These are phyloP conservation scores for Polypterus senegalus DNA, from an alignment of 2,113 vertebrate genomes.

Conservation along the genomic window DNA sequence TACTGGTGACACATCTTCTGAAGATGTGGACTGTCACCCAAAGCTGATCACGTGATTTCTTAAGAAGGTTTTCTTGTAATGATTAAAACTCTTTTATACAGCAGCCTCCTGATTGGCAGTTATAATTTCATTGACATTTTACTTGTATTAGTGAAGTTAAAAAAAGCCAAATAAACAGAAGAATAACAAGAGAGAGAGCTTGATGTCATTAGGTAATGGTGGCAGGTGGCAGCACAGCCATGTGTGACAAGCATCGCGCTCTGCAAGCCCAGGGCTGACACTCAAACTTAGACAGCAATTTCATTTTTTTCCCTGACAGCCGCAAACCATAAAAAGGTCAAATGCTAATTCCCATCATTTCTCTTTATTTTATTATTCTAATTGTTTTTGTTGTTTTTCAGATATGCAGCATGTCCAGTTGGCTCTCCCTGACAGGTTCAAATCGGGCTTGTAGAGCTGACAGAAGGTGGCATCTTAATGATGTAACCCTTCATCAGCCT, in stretches of 20 bases:
- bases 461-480: neutral
- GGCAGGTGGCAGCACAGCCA: conserved; percentile 49
- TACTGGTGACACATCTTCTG: no score
- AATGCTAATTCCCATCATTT: conserved; percentile 15
- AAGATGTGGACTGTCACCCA: no score
- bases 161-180: neutral
- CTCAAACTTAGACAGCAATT: conserved; percentile 14
- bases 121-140: no score
- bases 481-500: conserved; percentile 1
- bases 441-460: no score
- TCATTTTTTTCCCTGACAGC: conserved; percentile 17
- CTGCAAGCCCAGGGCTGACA: conserved; percentile 29
- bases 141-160: no score
- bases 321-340: conserved; percentile 32
- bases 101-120: no score
- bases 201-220: conserved; percentile 40
- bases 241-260: conserved; percentile 40
- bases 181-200: conserved; percentile 18
- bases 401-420: no score
- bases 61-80: no score
- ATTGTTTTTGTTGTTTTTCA: conserved; percentile 6
- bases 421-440: no score
- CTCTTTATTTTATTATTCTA: conserved; percentile 34
- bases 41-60: no score
- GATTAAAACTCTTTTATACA: no score